Evolutionary conservation across 2,888 invertebrate genomes (phyloP), one percentile per base, ranked within the genome.

Genomic region (Tinea semifulvella): DNA sequence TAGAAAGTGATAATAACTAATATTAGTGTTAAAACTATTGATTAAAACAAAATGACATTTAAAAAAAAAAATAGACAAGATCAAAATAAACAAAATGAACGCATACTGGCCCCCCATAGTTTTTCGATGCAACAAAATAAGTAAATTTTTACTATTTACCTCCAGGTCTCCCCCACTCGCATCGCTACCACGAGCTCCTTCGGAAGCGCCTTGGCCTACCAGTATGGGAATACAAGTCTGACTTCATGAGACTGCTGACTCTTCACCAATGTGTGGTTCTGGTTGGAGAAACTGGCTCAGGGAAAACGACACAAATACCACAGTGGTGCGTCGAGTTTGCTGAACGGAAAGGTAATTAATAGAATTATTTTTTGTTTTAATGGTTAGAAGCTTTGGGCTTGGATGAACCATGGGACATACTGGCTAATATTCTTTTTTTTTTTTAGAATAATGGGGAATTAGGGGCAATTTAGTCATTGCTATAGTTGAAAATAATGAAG

Each of bases 251-350:
- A 56, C 83, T 96, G 27, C 80, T 99, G n/a, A 89, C 89, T 50
- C 91, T 92, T 45, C 91, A 98, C 70, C 98, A 98, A 62, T 93
- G 93, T 51, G 93, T 98, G 18, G 97, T 98, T 1, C 81, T 99
- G 0, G 99, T 99, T 2, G 99, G 99, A 55, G 99, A 99, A 68
- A 99, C 98, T 0, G 99, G 99, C n/a, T 98, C 97, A 1, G 99
- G 99, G 0, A 99, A 99, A 82, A 99, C 99, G 0, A 99, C 99
- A 8, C 99, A 98, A 80, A 99, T 99, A 58, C 99, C 99, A 1
- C 99, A 80, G 48, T 80, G 80, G 80, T 76, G 74, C 0, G 80
- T 80, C 0, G 79, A 80, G 48, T 80, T 79, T 17, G 68, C 80
- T 0, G 63, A 31, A 14, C 2, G 31, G 13, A 31, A 31, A 31